Evolutionary conservation across 2,888 invertebrate genomes (phyloP), one percentile per base, ranked within the genome.

Genomic region (Orgyia antiqua): DNA sequence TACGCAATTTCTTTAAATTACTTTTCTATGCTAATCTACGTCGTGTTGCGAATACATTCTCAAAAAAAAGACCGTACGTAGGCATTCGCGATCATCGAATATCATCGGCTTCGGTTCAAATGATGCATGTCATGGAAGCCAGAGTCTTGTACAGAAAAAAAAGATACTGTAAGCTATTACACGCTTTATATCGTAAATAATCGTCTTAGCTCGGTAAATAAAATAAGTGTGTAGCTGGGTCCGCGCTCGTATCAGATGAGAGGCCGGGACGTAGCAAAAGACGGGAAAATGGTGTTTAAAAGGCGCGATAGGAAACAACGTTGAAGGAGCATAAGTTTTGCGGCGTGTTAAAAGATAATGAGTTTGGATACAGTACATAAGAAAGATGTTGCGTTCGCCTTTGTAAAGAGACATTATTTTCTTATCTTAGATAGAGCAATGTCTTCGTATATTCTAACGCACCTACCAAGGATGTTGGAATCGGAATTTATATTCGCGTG

Each of bases 291-390:
- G 67, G 68, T 78, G 75, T 78, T 79, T 77, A 80, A 76, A 69
- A 68, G 63, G 53, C 58, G 51, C 67, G 80, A 83, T 82, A 84
- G 71, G 62, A 57, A 63, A 48, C 67, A 67, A 71, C 64, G 69
- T 68, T 65, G 66, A 61, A 63, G 64, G 65, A 69, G 72, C 75
- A 73, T 76, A 77, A 75, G 72, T 76, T 74, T 66, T 69, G 73
- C 73, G 64, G 68, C 67, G 73, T 70, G 74, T 76, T 74, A 71
- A 73, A 70, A 82, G 84, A 82, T 83, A 84, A 79, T 80, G 74
- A 76, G 68, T 69, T 59, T 57, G 77, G 69, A 72, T 76, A 56
- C 42, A 67, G 59, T 62, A 60, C 68, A 63, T 72, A 71, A 71
- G 71, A 70, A 72, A 77, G 74, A 74, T 53, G 67, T 70, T 74